These are phyloP conservation scores for Neotoma lepida DNA, from an alignment of 2,113 vertebrate genomes.

Conservation along the genomic window DNA sequence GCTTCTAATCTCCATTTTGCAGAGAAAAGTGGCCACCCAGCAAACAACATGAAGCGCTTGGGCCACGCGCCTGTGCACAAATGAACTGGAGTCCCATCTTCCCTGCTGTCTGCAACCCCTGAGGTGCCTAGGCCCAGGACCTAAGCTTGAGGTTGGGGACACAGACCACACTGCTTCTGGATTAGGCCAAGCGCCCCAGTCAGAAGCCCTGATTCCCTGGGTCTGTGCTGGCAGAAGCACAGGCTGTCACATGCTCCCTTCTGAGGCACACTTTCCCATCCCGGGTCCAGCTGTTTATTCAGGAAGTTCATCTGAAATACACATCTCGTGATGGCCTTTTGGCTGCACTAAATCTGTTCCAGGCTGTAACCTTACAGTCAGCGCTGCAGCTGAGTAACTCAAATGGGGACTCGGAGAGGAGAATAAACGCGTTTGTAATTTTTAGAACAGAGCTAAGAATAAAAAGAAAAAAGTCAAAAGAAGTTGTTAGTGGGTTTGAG, in stretches of 20 bases:
- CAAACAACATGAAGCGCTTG: not conserved
- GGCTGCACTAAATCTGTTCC: constrained; percentile 82
- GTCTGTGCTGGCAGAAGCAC: constrained; percentile 37
- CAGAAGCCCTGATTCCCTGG: not conserved
- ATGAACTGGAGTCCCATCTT: not conserved
- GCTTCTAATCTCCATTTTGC: not conserved
- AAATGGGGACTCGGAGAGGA: not conserved
- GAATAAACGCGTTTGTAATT: constrained; percentile 43
- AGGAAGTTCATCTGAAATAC: constrained; percentile 85
- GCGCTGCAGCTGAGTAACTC: constrained; percentile 64
- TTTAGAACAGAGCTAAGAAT: constrained; percentile 74
- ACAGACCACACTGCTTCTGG: not conserved
- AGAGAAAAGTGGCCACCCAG: not conserved
- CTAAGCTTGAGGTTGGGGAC: not conserved
- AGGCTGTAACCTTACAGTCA: constrained; percentile 76
- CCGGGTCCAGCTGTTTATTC: constrained; percentile 83
- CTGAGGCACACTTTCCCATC: constrained; percentile 68
- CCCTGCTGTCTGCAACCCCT: not conserved
- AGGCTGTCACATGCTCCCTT: constrained; percentile 77
- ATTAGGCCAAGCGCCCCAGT: not conserved
- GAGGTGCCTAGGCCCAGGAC: not conserved
- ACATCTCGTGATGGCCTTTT: constrained; percentile 81
- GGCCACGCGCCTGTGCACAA: rapidly evolving
- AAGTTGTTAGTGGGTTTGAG: constrained; percentile 30
- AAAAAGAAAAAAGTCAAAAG: constrained; percentile 66